Evolutionary conservation across 2,888 invertebrate species (phyloP).

Genomic region (Deladenus siricidicola): DNA sequence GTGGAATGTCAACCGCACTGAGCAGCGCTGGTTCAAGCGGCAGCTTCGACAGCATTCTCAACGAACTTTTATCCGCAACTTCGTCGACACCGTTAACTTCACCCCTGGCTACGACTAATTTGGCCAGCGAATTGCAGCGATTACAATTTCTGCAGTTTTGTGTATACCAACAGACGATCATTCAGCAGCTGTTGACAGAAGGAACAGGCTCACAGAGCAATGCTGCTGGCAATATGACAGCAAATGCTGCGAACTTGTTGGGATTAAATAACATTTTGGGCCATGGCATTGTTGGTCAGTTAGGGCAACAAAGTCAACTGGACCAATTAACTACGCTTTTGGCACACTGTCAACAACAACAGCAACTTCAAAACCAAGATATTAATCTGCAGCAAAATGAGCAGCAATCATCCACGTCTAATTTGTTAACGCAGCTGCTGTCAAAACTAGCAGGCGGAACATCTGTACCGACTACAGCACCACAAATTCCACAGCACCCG

Average conservation of each 20-base stretch:
- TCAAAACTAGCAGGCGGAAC: neutral
- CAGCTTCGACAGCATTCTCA: neutral
- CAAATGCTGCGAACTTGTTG: neutral
- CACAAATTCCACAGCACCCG: neutral
- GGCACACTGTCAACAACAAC: neutral
- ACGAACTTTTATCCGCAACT: conserved; percentile 2
- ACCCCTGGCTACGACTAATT: neutral
- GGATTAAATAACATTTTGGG: neutral
- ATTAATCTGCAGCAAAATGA: neutral
- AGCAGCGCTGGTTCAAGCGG: neutral
- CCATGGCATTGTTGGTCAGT: neutral
- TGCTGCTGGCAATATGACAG: neutral
- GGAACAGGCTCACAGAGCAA: too few species aligned
- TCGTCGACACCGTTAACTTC: neutral
- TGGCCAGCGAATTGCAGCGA: conserved; percentile 19
- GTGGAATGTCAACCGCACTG: neutral
- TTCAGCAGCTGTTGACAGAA: conserved; percentile 8
- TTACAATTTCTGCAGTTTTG: conserved; percentile 28
- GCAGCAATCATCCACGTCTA: neutral
- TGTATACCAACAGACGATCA: conserved; percentile 26
- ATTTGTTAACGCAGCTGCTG: neutral
- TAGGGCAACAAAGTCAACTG: neutral
- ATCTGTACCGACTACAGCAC: neutral
- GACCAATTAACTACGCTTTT: neutral
- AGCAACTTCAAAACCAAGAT: neutral